A percentile compares a stretch with the other conserved stretches of the same genome.
Conservation (phyloP, 64 coral and sea anemone species). For the Anthopleura sola region DNA sequence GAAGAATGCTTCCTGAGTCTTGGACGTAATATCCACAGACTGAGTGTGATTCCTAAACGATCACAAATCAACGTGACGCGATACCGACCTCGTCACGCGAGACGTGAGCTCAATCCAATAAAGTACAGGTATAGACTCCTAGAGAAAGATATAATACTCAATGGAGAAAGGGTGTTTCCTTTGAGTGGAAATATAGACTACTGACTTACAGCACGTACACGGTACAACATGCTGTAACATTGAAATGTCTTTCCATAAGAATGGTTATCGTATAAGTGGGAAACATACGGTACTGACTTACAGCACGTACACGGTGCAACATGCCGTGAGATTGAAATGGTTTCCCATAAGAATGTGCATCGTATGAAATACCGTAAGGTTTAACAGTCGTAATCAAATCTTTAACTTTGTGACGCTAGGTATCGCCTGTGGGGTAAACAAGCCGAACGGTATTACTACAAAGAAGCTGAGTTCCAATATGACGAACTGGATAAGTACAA, state of each 20-base stretch:
- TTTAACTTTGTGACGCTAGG: not conserved
- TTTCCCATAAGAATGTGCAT: too few species aligned
- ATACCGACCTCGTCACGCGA: constrained; percentile 46
- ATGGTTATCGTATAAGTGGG: too few species aligned
- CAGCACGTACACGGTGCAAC: not conserved
- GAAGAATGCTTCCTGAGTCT: constrained; percentile 50
- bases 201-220: too few species aligned
- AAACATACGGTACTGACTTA: too few species aligned
- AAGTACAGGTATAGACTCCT: constrained; percentile 15
- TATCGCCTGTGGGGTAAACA: constrained; percentile 70
- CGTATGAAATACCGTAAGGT: too few species aligned
- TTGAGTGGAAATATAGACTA: too few species aligned
- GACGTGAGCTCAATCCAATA: not conserved
- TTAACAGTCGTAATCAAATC: too few species aligned
- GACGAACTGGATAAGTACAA: constrained; percentile 86
- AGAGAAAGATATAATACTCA: too few species aligned
- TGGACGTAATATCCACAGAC: constrained; percentile 57
- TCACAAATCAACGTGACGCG: constrained; percentile 46
- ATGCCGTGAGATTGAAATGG: too few species aligned
- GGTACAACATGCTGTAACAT: too few species aligned
- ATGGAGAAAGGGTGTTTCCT: too few species aligned
- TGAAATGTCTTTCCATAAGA: too few species aligned
- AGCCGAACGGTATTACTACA: constrained; percentile 38
- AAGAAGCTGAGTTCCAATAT: constrained; percentile 50
- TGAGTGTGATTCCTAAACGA: constrained; percentile 39